Evolutionary conservation across 2,113 vertebrate genomes (phyloP).

Genomic region (Ivindomyrus marchei): DNA sequence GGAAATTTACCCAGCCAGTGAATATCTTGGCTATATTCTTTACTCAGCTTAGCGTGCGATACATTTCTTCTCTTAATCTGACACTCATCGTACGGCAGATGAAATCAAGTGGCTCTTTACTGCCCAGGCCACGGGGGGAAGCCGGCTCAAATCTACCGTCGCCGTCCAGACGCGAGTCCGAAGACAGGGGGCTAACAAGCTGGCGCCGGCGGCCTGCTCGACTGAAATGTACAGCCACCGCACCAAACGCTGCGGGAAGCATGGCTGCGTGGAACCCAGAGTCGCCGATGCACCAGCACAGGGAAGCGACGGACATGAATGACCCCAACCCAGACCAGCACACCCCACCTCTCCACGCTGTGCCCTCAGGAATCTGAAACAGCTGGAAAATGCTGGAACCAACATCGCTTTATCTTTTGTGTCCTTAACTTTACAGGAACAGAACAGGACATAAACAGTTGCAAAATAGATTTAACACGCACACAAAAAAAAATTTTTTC

Average conservation of each 20-base stretch:
- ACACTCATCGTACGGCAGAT: neutral
- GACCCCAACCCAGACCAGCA: neutral
- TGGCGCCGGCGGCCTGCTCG: fast-evolving
- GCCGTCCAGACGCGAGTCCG: neutral
- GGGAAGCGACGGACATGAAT: neutral
- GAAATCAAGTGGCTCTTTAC: neutral
- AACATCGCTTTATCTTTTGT: neutral
- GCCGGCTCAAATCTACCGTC: neutral
- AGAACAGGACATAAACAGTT: neutral
- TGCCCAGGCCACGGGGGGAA: neutral
- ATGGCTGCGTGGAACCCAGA: neutral
- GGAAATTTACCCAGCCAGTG: neutral
- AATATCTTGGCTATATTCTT: neutral
- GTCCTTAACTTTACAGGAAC: neutral
- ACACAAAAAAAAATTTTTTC: neutral
- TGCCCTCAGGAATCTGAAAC: neutral
- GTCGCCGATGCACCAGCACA: neutral
- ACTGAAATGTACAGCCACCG: neutral
- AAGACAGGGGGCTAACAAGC: neutral
- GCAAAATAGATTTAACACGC: neutral
- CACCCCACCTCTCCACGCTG: neutral
- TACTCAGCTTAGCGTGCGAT: neutral
- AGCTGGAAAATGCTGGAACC: neutral
- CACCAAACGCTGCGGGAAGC: neutral
- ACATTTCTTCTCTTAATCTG: neutral